phyloP scores from a whole-genome alignment of 2,888 invertebrate genomes.

The Parnassius orleans region DNA sequence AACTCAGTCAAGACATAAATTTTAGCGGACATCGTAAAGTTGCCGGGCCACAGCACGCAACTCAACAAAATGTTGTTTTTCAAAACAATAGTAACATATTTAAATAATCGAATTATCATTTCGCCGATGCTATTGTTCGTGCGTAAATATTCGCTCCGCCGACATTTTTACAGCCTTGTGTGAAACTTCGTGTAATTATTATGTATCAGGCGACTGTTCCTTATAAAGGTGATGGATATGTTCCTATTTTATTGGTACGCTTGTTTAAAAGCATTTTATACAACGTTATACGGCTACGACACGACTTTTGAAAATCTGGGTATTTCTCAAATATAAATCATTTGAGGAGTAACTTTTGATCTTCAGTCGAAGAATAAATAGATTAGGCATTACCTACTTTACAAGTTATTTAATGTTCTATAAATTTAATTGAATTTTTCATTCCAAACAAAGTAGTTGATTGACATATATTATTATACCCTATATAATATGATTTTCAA shows the following conservation, averaged over 20 bases:
- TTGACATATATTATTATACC: no score
- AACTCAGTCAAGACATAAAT: not conserved
- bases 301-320: not conserved
- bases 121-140: slow-evolving; percentile 14
- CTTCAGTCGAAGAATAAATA: no score
- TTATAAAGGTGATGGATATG: slow-evolving; percentile 26
- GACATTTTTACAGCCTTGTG: slow-evolving; percentile 21
- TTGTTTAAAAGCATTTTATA: slow-evolving; percentile 5
- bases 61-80: slow-evolving; percentile 7
- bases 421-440: no score
- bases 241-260: slow-evolving; percentile 21
- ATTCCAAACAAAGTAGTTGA: no score
- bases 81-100: slow-evolving; percentile 15
- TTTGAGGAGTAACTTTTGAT: no score
- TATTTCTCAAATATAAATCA: no score
- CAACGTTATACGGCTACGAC: slow-evolving; percentile 13
- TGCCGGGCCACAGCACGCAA: not conserved
- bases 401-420: no score
- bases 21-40: slow-evolving; percentile 9
- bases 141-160: slow-evolving; percentile 17
- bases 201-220: slow-evolving; percentile 19
- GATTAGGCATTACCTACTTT: no score
- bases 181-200: slow-evolving; percentile 21
- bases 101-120: slow-evolving; percentile 12
- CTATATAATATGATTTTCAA: no score